Evolutionary conservation across 2,888 invertebrate genomes (phyloP).

Genomic region (Drosophila niveifrons): DNA sequence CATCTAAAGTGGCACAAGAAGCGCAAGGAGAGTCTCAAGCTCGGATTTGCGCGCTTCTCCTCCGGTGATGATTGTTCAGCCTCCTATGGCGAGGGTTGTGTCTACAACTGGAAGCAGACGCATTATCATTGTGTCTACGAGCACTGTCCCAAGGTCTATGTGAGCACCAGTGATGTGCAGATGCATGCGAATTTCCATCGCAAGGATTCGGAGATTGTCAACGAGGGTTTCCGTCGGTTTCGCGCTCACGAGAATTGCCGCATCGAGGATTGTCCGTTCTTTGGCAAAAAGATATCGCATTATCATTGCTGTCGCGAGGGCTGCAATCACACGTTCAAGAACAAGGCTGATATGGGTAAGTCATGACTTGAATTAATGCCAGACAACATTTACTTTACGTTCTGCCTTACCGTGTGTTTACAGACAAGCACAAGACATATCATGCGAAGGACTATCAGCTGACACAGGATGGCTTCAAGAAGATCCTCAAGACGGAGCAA

Average conservation of each 20-base stretch:
- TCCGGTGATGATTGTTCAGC: conserved; percentile 97
- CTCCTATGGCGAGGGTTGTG: conserved; percentile 91
- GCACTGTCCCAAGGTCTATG: conserved; percentile 97
- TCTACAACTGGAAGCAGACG: conserved; percentile 90
- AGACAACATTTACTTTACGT: no score
- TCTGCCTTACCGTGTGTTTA: background rate
- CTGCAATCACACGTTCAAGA: conserved; percentile 98
- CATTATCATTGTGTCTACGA: conserved; percentile 97
- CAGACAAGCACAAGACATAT: conserved; percentile 99
- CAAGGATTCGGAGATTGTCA: conserved; percentile 98
- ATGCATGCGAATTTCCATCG: conserved; percentile 99
- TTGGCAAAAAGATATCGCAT: conserved; percentile 97
- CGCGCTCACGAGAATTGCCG: conserved; percentile 98
- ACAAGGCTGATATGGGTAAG: conserved; percentile 99
- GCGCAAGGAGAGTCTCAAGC: conserved; percentile 97
- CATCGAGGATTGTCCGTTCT: conserved; percentile 95
- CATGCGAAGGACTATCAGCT: conserved; percentile 99
- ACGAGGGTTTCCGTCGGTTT: conserved; percentile 98
- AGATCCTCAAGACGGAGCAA: conserved; percentile 98
- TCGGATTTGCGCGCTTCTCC: conserved; percentile 94
- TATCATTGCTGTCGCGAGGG: conserved; percentile 97
- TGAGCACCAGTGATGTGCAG: conserved; percentile 99
- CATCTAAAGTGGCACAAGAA: conserved; percentile 99
- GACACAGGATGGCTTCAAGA: conserved; percentile 98
- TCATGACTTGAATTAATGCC: background rate